Conservation (phyloP, 2,113 vertebrate species). For the Nannobrachium achirus region DNA sequence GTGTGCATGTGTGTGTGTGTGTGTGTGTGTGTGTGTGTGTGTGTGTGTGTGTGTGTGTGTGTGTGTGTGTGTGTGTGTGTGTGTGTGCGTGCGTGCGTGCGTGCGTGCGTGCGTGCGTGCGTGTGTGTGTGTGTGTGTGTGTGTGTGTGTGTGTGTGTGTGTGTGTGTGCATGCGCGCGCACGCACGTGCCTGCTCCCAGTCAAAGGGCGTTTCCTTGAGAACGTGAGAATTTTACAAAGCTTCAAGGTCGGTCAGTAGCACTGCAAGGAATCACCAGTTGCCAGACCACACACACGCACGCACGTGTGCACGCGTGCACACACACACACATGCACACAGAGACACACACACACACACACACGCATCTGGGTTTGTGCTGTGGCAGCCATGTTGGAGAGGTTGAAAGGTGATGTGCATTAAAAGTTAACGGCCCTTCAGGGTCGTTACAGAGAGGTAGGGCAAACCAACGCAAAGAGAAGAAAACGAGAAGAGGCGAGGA, state of each 20-base stretch:
- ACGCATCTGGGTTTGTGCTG: slow-evolving; percentile 20
- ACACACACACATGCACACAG: neutral
- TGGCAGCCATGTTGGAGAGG: slow-evolving; percentile 58
- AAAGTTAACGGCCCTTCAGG: slow-evolving; percentile 73
- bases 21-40: slow-evolving; percentile 16
- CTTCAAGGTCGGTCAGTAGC: slow-evolving; percentile 65
- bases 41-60: slow-evolving; percentile 13
- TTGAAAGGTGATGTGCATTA: slow-evolving; percentile 75
- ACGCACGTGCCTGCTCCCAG: slow-evolving; percentile 16
- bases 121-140: slow-evolving; percentile 22
- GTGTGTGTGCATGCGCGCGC: neutral
- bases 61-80: slow-evolving; percentile 9
- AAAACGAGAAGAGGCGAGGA: too few species aligned
- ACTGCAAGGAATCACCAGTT: slow-evolving; percentile 44
- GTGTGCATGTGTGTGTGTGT: slow-evolving; percentile 9
- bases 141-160: slow-evolving; percentile 16
- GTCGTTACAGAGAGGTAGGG: slow-evolving; percentile 57
- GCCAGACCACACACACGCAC: slow-evolving; percentile 40
- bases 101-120: slow-evolving; percentile 1
- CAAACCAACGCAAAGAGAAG: slow-evolving; percentile 38
- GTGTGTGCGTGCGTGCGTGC: slow-evolving; percentile 1
- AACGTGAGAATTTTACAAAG: slow-evolving; percentile 79
- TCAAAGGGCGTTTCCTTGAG: slow-evolving; percentile 57
- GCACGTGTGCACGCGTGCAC: slow-evolving; percentile 26
- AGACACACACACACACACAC: slow-evolving; percentile 13